phyloP scores from a whole-genome alignment of 2,888 invertebrate species.

The Dinocampus coccinellae region DNA sequence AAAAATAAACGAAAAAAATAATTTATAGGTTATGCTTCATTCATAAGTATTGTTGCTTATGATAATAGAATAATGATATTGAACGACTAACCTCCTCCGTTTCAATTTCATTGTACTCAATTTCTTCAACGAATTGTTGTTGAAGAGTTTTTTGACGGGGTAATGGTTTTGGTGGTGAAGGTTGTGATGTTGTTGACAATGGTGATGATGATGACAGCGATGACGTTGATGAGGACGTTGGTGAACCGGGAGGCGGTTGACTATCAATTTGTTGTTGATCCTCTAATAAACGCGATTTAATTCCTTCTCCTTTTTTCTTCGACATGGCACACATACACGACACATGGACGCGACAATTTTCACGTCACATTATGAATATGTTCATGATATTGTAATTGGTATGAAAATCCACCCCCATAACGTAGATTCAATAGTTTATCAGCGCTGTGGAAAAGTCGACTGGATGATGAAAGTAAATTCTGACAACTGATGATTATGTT shows the following conservation, averaged over 20 bases:
- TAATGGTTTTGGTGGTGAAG: slow-evolving; percentile 14
- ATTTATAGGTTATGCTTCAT: slow-evolving; percentile 13
- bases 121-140: slow-evolving; percentile 80
- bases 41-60: not conserved
- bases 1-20: not conserved
- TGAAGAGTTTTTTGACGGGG: slow-evolving; percentile 46
- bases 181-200: slow-evolving; percentile 19
- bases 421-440: not conserved
- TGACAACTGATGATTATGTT: not conserved
- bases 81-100: slow-evolving; percentile 76
- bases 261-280: not conserved
- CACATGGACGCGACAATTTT: not conserved
- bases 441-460: not conserved
- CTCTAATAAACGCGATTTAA: not conserved
- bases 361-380: slow-evolving; percentile 8
- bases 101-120: slow-evolving; percentile 82
- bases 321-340: slow-evolving; percentile 17
- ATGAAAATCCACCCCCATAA: not conserved
- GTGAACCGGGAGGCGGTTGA: not conserved
- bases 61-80: slow-evolving; percentile 12
- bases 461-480: not conserved
- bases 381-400: not conserved
- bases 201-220: slow-evolving; percentile 11
- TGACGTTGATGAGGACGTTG: slow-evolving; percentile 3
- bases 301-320: slow-evolving; percentile 10